Evolutionary conservation across 2,888 invertebrate genomes (phyloP).

Genomic region (Protodeltote pygarga): DNA sequence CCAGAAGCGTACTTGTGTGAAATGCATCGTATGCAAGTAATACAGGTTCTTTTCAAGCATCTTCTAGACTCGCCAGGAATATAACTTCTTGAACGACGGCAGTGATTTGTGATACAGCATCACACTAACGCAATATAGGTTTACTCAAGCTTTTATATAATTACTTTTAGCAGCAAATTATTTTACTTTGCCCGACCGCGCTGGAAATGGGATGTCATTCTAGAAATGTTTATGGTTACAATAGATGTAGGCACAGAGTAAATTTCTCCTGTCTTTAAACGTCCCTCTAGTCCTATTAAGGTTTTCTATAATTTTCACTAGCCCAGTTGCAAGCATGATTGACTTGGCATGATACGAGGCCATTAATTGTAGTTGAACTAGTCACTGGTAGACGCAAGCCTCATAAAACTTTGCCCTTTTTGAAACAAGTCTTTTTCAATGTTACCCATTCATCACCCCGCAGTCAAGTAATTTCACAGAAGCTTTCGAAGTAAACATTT

Average conservation of each 20-base stretch:
- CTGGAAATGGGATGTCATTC: not conserved
- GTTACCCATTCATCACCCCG: not conserved
- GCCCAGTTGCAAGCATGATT: too few relatives aligned
- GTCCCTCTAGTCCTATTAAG: too few relatives aligned
- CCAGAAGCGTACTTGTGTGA: slow-evolving; percentile 37
- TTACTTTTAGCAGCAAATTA: slow-evolving; percentile 35
- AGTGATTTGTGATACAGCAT: slow-evolving; percentile 8
- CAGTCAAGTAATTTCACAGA: slow-evolving; percentile 30
- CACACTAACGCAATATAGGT: slow-evolving; percentile 8
- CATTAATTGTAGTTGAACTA: too few relatives aligned
- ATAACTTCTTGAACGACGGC: slow-evolving; percentile 15
- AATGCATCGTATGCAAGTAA: slow-evolving; percentile 5
- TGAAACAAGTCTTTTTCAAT: too few relatives aligned
- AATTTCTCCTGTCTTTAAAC: too few relatives aligned
- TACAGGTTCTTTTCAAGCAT: slow-evolving; percentile 33
- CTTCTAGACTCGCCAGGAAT: slow-evolving; percentile 31
- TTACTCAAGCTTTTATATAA: slow-evolving; percentile 35
- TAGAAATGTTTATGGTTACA: not conserved
- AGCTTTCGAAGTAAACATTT: slow-evolving; percentile 28
- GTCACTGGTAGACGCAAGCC: too few relatives aligned
- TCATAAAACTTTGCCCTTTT: too few relatives aligned
- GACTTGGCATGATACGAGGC: too few relatives aligned
- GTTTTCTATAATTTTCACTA: too few relatives aligned
- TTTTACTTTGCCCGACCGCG: not conserved
- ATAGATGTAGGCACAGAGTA: too few relatives aligned